Percentiles rank a stretch among this genome's conserved stretches.
These are phyloP conservation scores for Imbricaverruca yamaguchii DNA, from an alignment of 2,888 invertebrate species.

Conservation along the genomic window DNA sequence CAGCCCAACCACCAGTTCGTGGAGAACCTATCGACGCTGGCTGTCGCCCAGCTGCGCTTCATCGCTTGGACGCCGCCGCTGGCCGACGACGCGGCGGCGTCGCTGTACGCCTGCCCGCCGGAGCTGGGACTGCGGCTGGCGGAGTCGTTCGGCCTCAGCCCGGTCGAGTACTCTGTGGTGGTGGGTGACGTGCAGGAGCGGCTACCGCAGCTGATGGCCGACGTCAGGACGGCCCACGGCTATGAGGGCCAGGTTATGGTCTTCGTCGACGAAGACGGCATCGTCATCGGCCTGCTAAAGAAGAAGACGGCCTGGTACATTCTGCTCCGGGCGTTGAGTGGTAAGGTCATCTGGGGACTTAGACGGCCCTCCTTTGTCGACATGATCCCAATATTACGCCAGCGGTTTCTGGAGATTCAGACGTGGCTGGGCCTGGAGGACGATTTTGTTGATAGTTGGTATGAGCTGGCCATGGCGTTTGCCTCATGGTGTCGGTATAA, in stretches of 20 bases:
- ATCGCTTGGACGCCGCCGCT: slow-evolving; percentile 24
- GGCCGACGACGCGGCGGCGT: background rate
- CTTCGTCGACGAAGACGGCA: slow-evolving; percentile 39
- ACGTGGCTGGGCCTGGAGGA: slow-evolving; percentile 40
- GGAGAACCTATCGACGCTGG: slow-evolving; percentile 41
- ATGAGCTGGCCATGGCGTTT: background rate
- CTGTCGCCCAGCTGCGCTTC: slow-evolving; percentile 36
- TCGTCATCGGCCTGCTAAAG: slow-evolving; percentile 43
- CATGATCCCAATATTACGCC: slow-evolving; percentile 34
- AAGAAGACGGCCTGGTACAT: slow-evolving; percentile 45
- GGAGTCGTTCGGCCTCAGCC: slow-evolving; percentile 32
- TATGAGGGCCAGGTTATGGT: slow-evolving; percentile 44
- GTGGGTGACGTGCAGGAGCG: slow-evolving; percentile 35
- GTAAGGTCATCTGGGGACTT: slow-evolving; percentile 32
- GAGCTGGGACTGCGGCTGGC: slow-evolving; percentile 20
- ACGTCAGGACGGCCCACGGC: slow-evolving; percentile 39
- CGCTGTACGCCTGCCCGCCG: slow-evolving; percentile 14
- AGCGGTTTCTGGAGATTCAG: slow-evolving; percentile 41
- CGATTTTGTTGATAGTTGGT: slow-evolving; percentile 33
- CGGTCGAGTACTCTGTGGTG: slow-evolving; percentile 38
- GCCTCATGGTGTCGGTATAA: background rate
- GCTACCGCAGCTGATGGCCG: slow-evolving; percentile 36
- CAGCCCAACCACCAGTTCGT: slow-evolving; percentile 44
- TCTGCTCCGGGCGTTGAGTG: slow-evolving; percentile 35
- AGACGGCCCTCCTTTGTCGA: slow-evolving; percentile 33